Evolutionary conservation across 1,140 invertebrate genomes (phyloP), one percentile per base, ranked within the genome.

Genomic region (Rhizoglyphus robini): DNA sequence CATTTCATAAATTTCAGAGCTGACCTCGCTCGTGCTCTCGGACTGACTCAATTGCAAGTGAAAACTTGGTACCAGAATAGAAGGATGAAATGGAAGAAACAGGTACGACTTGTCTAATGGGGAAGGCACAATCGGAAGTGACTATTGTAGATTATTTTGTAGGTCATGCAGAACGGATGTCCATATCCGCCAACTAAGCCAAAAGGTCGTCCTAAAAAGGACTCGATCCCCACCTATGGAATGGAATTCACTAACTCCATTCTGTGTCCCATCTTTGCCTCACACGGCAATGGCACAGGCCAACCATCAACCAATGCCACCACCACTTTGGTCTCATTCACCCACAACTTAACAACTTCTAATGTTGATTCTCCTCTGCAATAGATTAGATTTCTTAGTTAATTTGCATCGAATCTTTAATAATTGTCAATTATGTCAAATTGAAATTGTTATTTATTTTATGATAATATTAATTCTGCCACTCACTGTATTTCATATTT

Each of bases 11-110:
- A n/a, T n/a, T 29, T 60, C 25, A 63, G 96, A 54, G 88, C 97
- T 5, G 93, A 97, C 73, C 76, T 99, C 48, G 95, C 96, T 0
- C 86, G 86, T 2, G 86, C 86, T 0, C 78, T 99, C 15, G 90
- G 89, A 71, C 80, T 99, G 2, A 95, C 90, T 1, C 94, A 99
- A 79, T 95, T 95, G 0, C 96, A 99, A 78, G 84, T 84, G 3
- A 81, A 79, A 69, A 80, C 78, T 8, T 97, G 93, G 94, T 97
- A 96, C 77, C 93, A 94, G 46, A 68, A 68, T 57, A 27, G 67
- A 32, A 29, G 67, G 30, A 68, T 68, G 67, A 68, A 68, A 57
- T 68, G 67, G 67, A 68, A 68, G 49, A 68, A 68, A 65, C 67
- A 68, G 58, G 68, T 67, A 38, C 47, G 25, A 15, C 5, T 49